phyloP scores from a whole-genome alignment of 2,888 invertebrate species.

The Drosophila mimica region DNA sequence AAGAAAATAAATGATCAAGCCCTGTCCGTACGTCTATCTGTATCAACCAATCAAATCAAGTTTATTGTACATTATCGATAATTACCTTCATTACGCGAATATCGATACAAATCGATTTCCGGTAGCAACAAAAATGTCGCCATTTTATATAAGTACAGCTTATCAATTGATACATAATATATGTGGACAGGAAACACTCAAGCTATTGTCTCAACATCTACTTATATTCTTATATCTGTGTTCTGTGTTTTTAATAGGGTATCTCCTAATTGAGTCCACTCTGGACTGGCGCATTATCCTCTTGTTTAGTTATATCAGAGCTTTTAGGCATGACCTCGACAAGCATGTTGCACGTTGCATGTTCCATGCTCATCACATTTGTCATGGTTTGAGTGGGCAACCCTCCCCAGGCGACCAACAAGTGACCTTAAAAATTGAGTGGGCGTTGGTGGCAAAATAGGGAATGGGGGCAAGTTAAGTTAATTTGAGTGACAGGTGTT shows the following conservation, averaged over 20 bases:
- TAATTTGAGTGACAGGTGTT: slow-evolving; percentile 15
- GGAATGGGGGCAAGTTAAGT: neutral
- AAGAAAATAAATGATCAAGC: neutral
- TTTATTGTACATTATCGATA: neutral
- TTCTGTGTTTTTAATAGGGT: neutral
- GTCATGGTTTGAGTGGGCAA: slow-evolving; percentile 18
- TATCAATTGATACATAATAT: neutral
- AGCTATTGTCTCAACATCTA: neutral
- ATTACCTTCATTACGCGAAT: neutral
- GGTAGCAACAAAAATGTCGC: neutral
- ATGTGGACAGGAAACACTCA: neutral
- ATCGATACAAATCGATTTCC: neutral
- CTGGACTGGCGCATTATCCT: neutral
- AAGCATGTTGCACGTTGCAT: slow-evolving; percentile 40
- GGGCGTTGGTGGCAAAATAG: too few relatives aligned
- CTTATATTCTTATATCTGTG: neutral
- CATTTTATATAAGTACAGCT: neutral
- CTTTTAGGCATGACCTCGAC: slow-evolving; percentile 17
- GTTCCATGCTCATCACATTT: slow-evolving; percentile 34
- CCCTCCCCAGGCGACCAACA: slow-evolving; percentile 36
- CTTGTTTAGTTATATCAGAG: neutral
- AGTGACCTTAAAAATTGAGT: neutral
- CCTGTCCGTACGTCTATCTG: neutral
- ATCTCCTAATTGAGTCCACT: neutral
- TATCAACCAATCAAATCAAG: neutral